Percentiles rank a stretch among this genome's conserved stretches.
phyloP scores from a whole-genome alignment of 2,113 vertebrate species.

The Loxodonta africana region DNA sequence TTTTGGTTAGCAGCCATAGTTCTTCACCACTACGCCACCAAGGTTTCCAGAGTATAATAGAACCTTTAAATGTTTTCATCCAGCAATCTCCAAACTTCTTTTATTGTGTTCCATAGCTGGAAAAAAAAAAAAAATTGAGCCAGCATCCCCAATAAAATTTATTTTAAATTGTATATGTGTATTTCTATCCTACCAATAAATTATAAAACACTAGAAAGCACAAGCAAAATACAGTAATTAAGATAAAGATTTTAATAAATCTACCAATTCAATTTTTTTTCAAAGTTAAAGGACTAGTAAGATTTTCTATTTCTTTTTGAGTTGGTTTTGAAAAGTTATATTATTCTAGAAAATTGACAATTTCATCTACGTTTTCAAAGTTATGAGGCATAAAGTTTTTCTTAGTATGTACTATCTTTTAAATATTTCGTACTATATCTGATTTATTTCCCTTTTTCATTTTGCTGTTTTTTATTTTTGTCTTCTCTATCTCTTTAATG shows the following conservation, averaged over 20 bases:
- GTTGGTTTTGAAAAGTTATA: not conserved
- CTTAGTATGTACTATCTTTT: not conserved
- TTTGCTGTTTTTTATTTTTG: not conserved
- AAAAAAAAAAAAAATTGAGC: not conserved
- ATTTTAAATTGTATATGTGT: not conserved
- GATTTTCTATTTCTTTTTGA: constrained; percentile 8
- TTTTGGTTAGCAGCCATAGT: no score
- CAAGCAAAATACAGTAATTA: not conserved
- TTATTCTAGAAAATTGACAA: not conserved
- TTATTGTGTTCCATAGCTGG: not conserved
- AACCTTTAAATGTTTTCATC: not conserved
- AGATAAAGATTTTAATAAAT: not conserved
- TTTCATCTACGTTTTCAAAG: not conserved
- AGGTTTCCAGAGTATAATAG: no score
- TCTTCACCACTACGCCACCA: no score
- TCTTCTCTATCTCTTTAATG: not conserved
- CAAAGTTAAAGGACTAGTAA: not conserved
- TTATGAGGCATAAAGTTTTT: not conserved
- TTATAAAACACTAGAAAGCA: not conserved
- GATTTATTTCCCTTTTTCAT: not conserved
- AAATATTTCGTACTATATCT: not conserved
- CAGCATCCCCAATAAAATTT: not conserved
- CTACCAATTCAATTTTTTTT: not conserved
- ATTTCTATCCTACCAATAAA: not conserved
- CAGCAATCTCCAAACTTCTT: not conserved